A percentile compares a stretch with the other conserved stretches of the same genome.
Evolutionary conservation across 1,140 invertebrate species (phyloP).

Genomic region (Drosophila sucinea): DNA sequence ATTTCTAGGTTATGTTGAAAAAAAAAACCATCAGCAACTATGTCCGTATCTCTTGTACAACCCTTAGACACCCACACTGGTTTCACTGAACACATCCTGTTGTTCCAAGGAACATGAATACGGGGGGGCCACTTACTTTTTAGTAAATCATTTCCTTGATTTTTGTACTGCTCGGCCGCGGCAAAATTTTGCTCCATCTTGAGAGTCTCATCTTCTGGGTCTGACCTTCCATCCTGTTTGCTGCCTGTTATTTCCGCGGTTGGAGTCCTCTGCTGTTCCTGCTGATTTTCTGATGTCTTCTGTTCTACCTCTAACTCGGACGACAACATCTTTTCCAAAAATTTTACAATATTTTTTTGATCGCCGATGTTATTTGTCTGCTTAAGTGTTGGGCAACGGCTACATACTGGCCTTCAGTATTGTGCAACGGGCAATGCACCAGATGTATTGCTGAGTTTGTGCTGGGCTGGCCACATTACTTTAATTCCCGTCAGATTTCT

Average conservation of each 20-base stretch:
- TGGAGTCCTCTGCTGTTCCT: conserved; percentile 27
- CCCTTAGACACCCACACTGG: not conserved
- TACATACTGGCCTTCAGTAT: conserved; percentile 29
- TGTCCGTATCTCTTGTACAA: conserved; percentile 11
- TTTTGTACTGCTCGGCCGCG: conserved; percentile 90
- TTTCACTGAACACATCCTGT: not conserved
- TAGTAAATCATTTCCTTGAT: conserved; percentile 92
- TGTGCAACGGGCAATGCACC: conserved; percentile 32
- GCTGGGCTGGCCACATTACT: too few species aligned
- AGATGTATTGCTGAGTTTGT: not conserved
- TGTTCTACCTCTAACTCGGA: conserved; percentile 60
- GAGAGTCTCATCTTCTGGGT: conserved; percentile 34
- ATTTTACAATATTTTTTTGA: conserved; percentile 46
- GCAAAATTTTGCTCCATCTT: conserved; percentile 62
- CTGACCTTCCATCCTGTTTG: conserved; percentile 44
- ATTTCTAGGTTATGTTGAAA: conserved; percentile 57
- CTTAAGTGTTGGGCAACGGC: conserved; percentile 58
- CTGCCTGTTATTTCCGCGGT: conserved; percentile 41
- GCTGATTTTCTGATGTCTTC: conserved; percentile 50
- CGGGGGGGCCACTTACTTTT: conserved; percentile 87
- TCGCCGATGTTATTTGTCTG: conserved; percentile 75
- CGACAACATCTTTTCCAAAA: conserved; percentile 67
- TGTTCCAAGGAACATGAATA: not conserved
- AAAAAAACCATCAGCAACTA: conserved; percentile 39
- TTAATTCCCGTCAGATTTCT: not conserved